Base-by-base conservation (phyloP, 2,797 vertebrate genomes). In the Acanthurus tractus region DNA sequence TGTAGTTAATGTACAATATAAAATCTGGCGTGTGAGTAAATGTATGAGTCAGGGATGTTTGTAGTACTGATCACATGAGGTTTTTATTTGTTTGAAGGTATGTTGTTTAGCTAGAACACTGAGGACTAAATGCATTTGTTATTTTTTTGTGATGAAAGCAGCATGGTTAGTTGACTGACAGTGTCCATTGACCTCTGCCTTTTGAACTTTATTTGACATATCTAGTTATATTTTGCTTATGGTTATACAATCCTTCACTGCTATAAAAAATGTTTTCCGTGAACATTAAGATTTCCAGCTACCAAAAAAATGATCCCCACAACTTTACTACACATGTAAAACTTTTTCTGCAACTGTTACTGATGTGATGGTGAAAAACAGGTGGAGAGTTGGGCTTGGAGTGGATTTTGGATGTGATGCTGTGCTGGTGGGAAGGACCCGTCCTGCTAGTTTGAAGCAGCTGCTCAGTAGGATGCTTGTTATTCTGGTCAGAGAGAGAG, bases 401-500 rank as follows among this genome's bases (percentile, higher is more conserved):
- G 52, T 54, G 44, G 54, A 20, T 49, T 53, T 54, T 71, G 52
- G 38, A 44, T 50, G 50, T 38, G 42, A 63, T 74, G 64, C 48
- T 63, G 38, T 74, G 66, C 58, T 78, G 63, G 42, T 66, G 70
- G 65, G 63, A 49, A 76, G 56, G 50, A 68, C 1, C 59, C 50
- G 34, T 78, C 61, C 61, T 79, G 78, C 84, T 66, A 0, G 63
- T 71, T 81, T 64, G 84, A 81, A 88, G 78, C 85, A 88, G 88
- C 90, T 90, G 88, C 66, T 73, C 62, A 23, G 72, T 74, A 52
- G 67, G 86, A 83, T 87, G 89, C 76, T 90, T 91, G 82, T 89
- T 89, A 93, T 93, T 92, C 89, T 88, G 86, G 87, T 90, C 84
- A 92, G 90, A 81, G 81, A 75, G 25, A 4, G 76, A 64, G 63